These are phyloP conservation scores for Opisthograptis luteolata DNA, from an alignment of 2,888 invertebrate genomes.

Conservation along the genomic window DNA sequence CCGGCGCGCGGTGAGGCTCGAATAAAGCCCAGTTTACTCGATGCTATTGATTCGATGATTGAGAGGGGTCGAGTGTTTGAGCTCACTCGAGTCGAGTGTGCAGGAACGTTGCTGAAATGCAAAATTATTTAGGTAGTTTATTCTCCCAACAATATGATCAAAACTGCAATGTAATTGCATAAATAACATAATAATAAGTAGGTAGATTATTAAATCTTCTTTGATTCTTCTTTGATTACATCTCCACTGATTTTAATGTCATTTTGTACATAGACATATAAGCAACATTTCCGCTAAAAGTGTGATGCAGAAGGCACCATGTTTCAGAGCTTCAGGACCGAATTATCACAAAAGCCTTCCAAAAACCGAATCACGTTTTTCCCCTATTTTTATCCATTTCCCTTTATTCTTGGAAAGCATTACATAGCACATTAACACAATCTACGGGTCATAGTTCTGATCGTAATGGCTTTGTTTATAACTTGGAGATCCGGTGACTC, in stretches of 20 bases:
- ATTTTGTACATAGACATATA: no score
- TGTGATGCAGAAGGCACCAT: no score
- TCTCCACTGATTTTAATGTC: no score
- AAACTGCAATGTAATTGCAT: no score
- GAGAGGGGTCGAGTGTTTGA: conserved; percentile 16
- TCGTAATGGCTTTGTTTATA: conserved; percentile 78
- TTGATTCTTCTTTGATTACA: no score
- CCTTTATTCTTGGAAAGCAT: conserved; percentile 57
- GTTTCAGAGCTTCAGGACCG: no score
- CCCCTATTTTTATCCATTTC: conserved; percentile 39
- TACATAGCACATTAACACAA: conserved; percentile 67
- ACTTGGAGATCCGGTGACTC: conserved; percentile 54
- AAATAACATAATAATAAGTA: no score
- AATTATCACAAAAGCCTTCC: background rate
- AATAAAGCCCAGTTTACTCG: conserved; percentile 24
- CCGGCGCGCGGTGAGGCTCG: conserved; percentile 43
- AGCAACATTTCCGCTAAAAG: no score
- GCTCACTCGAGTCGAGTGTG: background rate
- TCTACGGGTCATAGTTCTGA: conserved; percentile 72
- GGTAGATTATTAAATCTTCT: no score
- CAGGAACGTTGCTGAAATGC: background rate
- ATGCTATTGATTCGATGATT: conserved; percentile 23
- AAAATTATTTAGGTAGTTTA: no score
- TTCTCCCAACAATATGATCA: no score
- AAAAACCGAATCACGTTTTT: conserved; percentile 10